These are phyloP conservation scores for Danaus plexippus DNA, from an alignment of 1,140 invertebrate species.

Conservation along the genomic window DNA sequence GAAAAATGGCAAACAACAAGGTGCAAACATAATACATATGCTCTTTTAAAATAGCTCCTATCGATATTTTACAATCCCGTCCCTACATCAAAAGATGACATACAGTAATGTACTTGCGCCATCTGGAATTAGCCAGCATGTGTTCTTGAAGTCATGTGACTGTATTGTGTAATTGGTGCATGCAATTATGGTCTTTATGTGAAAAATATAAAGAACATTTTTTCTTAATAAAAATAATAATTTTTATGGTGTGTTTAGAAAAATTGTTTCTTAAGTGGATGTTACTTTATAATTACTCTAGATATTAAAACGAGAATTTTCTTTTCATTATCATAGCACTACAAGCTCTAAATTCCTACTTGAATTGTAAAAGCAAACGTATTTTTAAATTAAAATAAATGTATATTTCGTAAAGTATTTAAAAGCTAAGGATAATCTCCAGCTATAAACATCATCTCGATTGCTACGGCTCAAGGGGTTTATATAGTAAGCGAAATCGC, in stretches of 20 bases:
- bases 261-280: neutral
- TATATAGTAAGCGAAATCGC: constrained; percentile 16
- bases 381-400: too few species aligned
- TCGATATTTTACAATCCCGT: constrained; percentile 19
- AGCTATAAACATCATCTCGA: constrained; percentile 34
- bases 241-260: constrained; percentile 8
- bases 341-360: too few species aligned
- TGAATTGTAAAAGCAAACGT: too few species aligned
- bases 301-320: too few species aligned
- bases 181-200: too few species aligned
- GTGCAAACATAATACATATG: too few species aligned
- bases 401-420: too few species aligned
- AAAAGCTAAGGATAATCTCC: constrained; percentile 20
- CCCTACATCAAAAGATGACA: constrained; percentile 50
- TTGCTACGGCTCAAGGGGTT: constrained; percentile 16
- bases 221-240: neutral
- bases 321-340: too few species aligned
- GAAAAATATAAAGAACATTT: too few species aligned
- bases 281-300: too few species aligned
- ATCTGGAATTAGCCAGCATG: constrained; percentile 54
- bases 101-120: constrained; percentile 60
- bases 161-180: too few species aligned
- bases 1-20: too few species aligned
- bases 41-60: constrained; percentile 7
- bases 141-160: constrained; percentile 24